Base-by-base conservation (phyloP, 1,140 invertebrate genomes). In the Leguminivora glycinivorella region DNA sequence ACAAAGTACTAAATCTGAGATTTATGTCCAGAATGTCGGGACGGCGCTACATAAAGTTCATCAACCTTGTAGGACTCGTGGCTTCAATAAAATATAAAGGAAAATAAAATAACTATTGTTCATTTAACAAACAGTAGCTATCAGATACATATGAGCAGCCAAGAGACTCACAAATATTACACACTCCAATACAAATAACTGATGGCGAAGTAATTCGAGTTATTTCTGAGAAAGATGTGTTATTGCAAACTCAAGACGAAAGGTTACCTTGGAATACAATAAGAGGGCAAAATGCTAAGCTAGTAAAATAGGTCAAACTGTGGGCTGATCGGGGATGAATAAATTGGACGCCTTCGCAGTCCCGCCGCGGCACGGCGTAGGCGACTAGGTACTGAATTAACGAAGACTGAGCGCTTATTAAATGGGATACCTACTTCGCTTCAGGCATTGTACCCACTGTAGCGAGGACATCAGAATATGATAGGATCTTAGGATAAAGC, bases 271-370 rank as follows among this genome's bases (percentile, higher is more conserved):
- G 22, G 14, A 26, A 25, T 22, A 52, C 47, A 52, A 52, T 22
- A 52, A 52, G 22, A 52, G 7, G 19, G 47, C 17, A 19, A 52
- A 52, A 22, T 29, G 56, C 24, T 26, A 60, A 60, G n/a, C 56
- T 26, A 60, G 12, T 60, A 60, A 60, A 60, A 58, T 26, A 26
- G 56, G 56, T 58, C 56, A 22, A 14, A 29, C 14, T 25, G 56
- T 60, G 56, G 56, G 56, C 14, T 60, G 56, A 60, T 60, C 56
- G 56, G 22, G 14, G 29, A 60, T 29, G 25, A 60, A 60, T 60
- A 58, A 58, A 67, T 67, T 38, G 38, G 19, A 67, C 31, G 63
- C 31, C 26, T 67, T 67, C 63, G 63, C 56, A 58, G 19, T 56
- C 17, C 22, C 56, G 24, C 24, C 14, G 56, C 17, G 47, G 17